Evolutionary conservation across 2,888 invertebrate genomes (phyloP).

Genomic region (Leucophora obtusa): DNA sequence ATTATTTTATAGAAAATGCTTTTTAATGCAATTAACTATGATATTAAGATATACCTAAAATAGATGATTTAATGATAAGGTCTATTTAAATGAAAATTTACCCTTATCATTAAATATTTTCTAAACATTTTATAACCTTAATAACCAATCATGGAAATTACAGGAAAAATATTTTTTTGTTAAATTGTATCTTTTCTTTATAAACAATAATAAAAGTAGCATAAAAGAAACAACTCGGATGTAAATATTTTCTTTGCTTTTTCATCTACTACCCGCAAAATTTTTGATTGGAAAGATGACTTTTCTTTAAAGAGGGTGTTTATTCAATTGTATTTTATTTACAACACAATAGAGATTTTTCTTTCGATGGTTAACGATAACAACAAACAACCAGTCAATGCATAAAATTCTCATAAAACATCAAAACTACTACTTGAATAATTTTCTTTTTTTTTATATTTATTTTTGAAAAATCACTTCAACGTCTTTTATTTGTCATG

Average conservation of each 20-base stretch:
- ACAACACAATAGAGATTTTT: not conserved
- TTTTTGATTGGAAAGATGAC: conserved; percentile 25
- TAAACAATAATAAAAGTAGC: conserved; percentile 30
- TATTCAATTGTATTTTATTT: conserved; percentile 31
- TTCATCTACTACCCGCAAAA: conserved; percentile 8
- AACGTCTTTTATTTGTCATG: conserved; percentile 66
- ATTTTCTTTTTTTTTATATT: conserved; percentile 28
- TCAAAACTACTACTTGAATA: conserved; percentile 16
- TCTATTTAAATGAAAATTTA: not conserved
- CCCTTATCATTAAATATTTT: conserved; percentile 3
- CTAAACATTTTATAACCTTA: conserved; percentile 23
- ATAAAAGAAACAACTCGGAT: conserved; percentile 22
- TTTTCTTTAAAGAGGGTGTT: conserved; percentile 35
- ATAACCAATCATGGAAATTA: conserved; percentile 22
- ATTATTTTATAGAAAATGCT: conserved; percentile 9
- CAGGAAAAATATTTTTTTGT: conserved; percentile 28
- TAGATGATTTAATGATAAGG: conserved; percentile 5
- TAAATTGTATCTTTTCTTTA: conserved; percentile 23
- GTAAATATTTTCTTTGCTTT: not conserved
- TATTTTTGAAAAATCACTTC: conserved; percentile 72
- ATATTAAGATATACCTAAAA: conserved; percentile 1
- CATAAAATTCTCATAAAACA: conserved; percentile 10
- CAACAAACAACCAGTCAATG: conserved; percentile 3
- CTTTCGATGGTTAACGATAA: not conserved
- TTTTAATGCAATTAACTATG: conserved; percentile 2